Percentiles rank a stretch among this genome's conserved stretches.
These are phyloP conservation scores for Tursiops truncatus DNA, from an alignment of 2,113 vertebrate genomes.

Conservation along the genomic window DNA sequence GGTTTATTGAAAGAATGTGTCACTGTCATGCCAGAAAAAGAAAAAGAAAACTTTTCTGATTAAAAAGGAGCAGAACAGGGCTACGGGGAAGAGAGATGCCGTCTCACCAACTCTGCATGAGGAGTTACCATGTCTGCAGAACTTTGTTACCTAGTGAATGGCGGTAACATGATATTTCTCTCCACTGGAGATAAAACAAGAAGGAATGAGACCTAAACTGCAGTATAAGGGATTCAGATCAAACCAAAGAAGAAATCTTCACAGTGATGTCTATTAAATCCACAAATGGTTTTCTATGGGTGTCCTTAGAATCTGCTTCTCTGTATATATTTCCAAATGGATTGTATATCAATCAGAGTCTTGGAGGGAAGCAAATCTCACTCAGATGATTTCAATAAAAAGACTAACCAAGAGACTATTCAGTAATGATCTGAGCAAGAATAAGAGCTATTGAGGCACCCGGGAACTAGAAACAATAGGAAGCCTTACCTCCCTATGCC, in stretches of 20 bases:
- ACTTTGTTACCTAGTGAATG: not conserved
- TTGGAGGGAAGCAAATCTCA: not conserved
- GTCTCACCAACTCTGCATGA: not conserved
- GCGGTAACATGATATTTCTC: not conserved
- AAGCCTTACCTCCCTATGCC: not conserved
- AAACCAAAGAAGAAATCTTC: constrained; percentile 12
- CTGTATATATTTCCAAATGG: not conserved
- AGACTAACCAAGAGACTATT: not conserved
- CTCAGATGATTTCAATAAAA: not conserved
- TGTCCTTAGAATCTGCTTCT: not conserved
- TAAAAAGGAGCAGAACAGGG: constrained; percentile 5
- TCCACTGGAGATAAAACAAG: not conserved
- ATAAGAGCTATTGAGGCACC: not conserved
- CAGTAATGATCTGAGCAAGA: not conserved
- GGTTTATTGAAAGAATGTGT: constrained; percentile 51
- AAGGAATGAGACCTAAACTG: not conserved
- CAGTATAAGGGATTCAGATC: not conserved
- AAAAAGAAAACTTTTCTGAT: not conserved
- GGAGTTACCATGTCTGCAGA: not conserved
- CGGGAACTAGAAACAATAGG: not conserved
- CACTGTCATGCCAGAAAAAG: not conserved
- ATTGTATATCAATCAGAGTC: not conserved
- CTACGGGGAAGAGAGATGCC: not conserved
- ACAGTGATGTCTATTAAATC: not conserved
- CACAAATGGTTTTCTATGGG: not conserved